Evolutionary conservation across 2,797 vertebrate species (phyloP).

Genomic region (Ibycter americanus): DNA sequence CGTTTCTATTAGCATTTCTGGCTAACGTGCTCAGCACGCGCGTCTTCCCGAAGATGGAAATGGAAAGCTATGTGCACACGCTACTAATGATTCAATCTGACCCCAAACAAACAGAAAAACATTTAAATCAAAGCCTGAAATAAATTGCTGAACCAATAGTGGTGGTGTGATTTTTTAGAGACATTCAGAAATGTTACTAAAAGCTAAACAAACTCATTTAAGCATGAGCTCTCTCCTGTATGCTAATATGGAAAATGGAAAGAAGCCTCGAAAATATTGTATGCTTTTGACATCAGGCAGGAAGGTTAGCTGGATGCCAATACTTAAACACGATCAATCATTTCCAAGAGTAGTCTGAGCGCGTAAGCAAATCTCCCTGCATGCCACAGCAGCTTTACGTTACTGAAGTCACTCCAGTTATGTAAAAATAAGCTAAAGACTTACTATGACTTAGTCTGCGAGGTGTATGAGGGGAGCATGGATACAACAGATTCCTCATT

Average conservation of each 20-base stretch:
- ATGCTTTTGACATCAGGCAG: background rate
- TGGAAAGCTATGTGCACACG: background rate
- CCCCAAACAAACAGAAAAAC: background rate
- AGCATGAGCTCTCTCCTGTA: background rate
- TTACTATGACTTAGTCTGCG: background rate
- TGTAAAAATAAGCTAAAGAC: background rate
- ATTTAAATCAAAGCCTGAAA: background rate
- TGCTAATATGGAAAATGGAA: background rate
- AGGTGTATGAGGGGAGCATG: background rate
- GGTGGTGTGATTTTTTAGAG: background rate
- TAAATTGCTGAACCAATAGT: background rate
- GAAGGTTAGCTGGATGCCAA: background rate
- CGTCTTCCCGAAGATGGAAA: background rate
- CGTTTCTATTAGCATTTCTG: background rate
- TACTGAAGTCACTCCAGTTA: background rate
- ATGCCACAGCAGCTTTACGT: background rate
- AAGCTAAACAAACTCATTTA: background rate
- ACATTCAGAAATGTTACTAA: background rate
- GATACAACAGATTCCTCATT: background rate
- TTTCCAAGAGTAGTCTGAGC: background rate
- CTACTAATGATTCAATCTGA: background rate
- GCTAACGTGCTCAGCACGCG: background rate
- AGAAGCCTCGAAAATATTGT: background rate
- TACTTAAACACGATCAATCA: background rate
- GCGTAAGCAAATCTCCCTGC: background rate